Base-by-base conservation (phyloP, 2,797 vertebrate genomes). In the Rhinichthys osculus region DNA sequence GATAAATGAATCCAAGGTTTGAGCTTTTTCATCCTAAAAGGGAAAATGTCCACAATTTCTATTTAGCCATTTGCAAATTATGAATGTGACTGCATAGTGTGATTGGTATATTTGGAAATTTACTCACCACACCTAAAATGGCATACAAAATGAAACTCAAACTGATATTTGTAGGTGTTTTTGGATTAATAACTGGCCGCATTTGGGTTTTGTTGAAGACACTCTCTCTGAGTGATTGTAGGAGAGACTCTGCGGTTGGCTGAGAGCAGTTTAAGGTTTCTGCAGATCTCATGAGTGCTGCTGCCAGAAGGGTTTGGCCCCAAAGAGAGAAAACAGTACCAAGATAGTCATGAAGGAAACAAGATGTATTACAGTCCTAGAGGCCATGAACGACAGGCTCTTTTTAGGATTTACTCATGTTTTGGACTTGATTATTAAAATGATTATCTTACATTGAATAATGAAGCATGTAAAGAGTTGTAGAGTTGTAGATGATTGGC, bases 1-100 rank as follows among this genome's bases (percentile, higher is more conserved):
- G 40, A 95, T 91, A 67, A 87, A 95, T 0, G 94, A 93, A 19
- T 88, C 93, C 62, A 95, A 69, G 23, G 94, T 52, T 84, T 96
- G 94, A 40, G 91, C 78, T 86, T 95, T 95, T 89, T 94, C 93
- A 91, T 96, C 85, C 94, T 95, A 64, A 76, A 85, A 64, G 78
- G 30, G 80, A 21, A 54, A 16, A 67, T 23, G 47, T 69, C 1
- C 72, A 74, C 47, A 50, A 21, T 52, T 50, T 33, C 9, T 33
- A 11, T 33, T 33, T 52, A 52, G 16, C 44, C 5, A 76, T 76
- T 73, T 47, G 42, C 5, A n/a, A 13, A 33, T 10, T 23, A 50
- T 33, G 0, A 17, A 35, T 23, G 50, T 35, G 10, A 35, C 5
- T 35, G 30, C 19, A 38, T 23, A 54, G 10, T 2, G 10, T 35